Percentiles rank a stretch among this genome's conserved stretches.
Conservation (phyloP, 2,113 vertebrate species). For the Megalops atlanticus region DNA sequence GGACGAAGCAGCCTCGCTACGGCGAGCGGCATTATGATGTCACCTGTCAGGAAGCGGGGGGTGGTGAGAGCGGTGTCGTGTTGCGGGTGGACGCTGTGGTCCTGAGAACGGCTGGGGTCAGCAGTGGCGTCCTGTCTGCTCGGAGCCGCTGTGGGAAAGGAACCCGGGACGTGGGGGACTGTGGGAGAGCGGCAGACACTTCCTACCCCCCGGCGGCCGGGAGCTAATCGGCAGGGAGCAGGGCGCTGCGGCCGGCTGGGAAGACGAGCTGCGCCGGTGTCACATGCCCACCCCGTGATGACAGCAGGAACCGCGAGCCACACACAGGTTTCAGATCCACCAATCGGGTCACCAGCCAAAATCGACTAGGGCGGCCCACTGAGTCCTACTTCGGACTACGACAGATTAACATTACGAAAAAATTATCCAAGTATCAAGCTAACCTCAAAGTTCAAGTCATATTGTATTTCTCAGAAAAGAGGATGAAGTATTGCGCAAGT, state of each 20-base stretch:
- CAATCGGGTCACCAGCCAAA: no score
- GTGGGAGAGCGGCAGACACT: background rate
- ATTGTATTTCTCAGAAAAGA: no score
- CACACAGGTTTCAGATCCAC: background rate
- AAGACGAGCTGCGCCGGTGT: background rate
- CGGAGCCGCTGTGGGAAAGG: conserved; percentile 1
- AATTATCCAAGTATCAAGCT: no score
- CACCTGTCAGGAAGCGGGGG: conserved; percentile 17
- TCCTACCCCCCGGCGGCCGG: background rate
- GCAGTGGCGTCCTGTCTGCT: background rate
- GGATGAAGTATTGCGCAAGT: no score
- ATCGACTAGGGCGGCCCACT: no score
- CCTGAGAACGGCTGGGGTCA: background rate
- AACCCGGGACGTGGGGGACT: background rate
- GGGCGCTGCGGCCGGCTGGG: background rate
- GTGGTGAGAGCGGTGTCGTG: background rate
- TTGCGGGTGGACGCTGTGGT: no score
- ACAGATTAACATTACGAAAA: no score
- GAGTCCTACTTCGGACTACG: no score
- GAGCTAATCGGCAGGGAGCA: background rate
- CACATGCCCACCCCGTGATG: background rate
- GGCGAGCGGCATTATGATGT: background rate
- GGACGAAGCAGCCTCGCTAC: background rate
- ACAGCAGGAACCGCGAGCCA: background rate
- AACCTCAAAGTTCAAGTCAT: no score